phyloP scores from a whole-genome alignment of 2,888 invertebrate species.

The Sinodicranocentrus sp. region DNA sequence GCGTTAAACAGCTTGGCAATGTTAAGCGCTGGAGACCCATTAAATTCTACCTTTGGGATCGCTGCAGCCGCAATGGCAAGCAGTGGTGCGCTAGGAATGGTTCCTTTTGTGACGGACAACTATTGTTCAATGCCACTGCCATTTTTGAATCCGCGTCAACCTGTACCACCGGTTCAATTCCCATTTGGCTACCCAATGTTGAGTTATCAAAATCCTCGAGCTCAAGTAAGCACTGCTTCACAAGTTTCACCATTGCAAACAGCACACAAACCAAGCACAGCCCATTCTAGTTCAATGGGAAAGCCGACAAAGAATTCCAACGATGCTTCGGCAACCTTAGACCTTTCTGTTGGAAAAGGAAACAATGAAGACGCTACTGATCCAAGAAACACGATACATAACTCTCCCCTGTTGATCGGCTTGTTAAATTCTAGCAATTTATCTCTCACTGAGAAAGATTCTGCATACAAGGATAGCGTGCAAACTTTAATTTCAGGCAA shows the following conservation, averaged over 20 bases:
- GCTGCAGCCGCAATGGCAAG: constrained; percentile 27
- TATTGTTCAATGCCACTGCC: constrained; percentile 66
- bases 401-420: not conserved
- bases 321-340: not conserved
- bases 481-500: no score
- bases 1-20: constrained; percentile 23
- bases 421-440: no score
- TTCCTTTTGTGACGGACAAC: constrained; percentile 66
- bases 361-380: not conserved
- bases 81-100: constrained; percentile 38
- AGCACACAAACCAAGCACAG: constrained; percentile 20
- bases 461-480: no score
- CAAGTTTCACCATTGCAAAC: not conserved
- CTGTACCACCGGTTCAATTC: not conserved
- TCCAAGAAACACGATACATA: no score
- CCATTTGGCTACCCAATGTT: constrained; percentile 26
- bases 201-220: not conserved
- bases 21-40: not conserved
- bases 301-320: not conserved
- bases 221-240: constrained; percentile 3
- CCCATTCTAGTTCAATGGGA: constrained; percentile 16
- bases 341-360: constrained; percentile 10
- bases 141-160: constrained; percentile 18
- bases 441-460: no score
- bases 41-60: not conserved